Base-by-base conservation (phyloP, 2,888 invertebrate species). In the Brachypalpus laphriformis region DNA sequence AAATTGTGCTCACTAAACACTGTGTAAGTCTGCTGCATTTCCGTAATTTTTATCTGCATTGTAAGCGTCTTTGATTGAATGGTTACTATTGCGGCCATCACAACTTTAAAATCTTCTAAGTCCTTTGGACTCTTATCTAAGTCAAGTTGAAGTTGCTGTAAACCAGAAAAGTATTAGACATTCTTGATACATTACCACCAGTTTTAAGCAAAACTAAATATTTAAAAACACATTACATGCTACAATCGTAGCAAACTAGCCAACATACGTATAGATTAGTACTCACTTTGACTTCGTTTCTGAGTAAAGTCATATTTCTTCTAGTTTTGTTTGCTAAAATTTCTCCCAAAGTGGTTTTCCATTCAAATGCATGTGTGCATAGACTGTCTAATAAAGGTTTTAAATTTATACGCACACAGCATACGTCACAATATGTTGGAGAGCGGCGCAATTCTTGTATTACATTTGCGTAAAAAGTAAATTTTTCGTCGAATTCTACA, bases 391-490 rank as follows among this genome's bases (percentile, higher is more conserved):
- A 93, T 20, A 98, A 93, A 0, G 96, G 96, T 11, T 93, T 90
- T 87, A 97, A 92, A 91, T 97, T 96, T 34, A 98, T 94, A 89
- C 96, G 93, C 72, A 97, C 88, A 87, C 91, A 94, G n/a, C 93
- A 94, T 28, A 96, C 93, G 87, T 96, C 95, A 0, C 94, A 93
- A 88, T 93, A 94, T 54, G 93, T 92, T 5, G 93, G 92, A 89
- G 94, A 94, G 0, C 89, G 90, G 8, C 93, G 91, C 61, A 97
- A 91, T 86, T 96, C 95, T 3, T 94, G 93, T 16, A 96, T 94
- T 6, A 97, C 95, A 87, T 95, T 94, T 88, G 95, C 94, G 91
- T 97, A 98, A 91, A 96, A 97, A 90, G 95, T 95, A 89, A 98
- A 96, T 90, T 96, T 96, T 88, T 97, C 96, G 89, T 98, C 97